These are phyloP conservation scores for Dicentrarchus labrax DNA, from an alignment of 2,113 vertebrate genomes.

Conservation along the genomic window DNA sequence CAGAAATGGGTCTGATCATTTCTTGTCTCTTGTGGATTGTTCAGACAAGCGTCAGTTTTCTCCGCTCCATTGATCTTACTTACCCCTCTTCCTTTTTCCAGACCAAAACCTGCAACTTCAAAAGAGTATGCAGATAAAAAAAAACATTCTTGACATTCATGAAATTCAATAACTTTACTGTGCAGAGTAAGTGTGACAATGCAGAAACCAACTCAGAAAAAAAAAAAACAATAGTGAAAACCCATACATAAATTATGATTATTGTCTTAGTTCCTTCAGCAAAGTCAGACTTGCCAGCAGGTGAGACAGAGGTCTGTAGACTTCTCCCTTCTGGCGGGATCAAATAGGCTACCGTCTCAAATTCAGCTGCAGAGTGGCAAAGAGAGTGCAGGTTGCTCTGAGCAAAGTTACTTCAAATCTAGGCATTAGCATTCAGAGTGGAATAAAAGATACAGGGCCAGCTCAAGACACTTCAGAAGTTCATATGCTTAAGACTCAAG, in stretches of 20 bases:
- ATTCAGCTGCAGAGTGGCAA: slow-evolving; percentile 38
- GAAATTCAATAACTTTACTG: slow-evolving; percentile 9
- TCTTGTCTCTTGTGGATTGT: slow-evolving; percentile 29
- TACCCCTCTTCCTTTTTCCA: slow-evolving; percentile 5
- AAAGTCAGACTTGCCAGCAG: slow-evolving; percentile 5
- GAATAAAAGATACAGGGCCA: slow-evolving; percentile 60
- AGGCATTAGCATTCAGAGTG: slow-evolving; percentile 71
- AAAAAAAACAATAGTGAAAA: not conserved
- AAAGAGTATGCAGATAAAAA: slow-evolving; percentile 19
- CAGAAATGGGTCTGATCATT: slow-evolving; percentile 30
- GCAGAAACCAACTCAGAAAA: not conserved
- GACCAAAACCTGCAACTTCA: slow-evolving; percentile 31
- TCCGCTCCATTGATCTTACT: slow-evolving; percentile 11
- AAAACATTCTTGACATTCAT: slow-evolving; percentile 9
- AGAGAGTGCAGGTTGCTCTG: slow-evolving; percentile 39
- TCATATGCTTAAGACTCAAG: slow-evolving; percentile 73
- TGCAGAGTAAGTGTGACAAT: not conserved
- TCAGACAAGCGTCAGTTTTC: slow-evolving; percentile 1
- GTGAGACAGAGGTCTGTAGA: slow-evolving; percentile 11
- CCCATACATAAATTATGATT: not conserved
- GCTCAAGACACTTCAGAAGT: slow-evolving; percentile 74
- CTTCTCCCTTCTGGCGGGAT: slow-evolving; percentile 14
- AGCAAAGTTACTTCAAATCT: slow-evolving; percentile 66
- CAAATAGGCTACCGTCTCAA: slow-evolving; percentile 34
- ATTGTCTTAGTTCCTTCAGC: slow-evolving; percentile 18